Evolutionary conservation across 2,113 vertebrate genomes (phyloP).

Genomic region (Xenopus tropicalis): UCB_Xtro_10.0 CM004446.2:150775001-150775500

Average conservation of each 20-base stretch:
- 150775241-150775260: no score
- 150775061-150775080: conserved; percentile 63
- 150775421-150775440: conserved; percentile 78
- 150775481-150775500: conserved; percentile 83
- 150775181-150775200: no score
- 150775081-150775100: neutral
- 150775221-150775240: no score
- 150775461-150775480: conserved; percentile 85
- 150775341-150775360: no score
- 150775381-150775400: no score
- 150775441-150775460: conserved; percentile 84
- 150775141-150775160: no score
- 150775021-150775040: conserved; percentile 86
- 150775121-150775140: neutral
- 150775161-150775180: no score
- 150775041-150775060: conserved; percentile 87
- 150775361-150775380: no score
- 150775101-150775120: no score
- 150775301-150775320: no score
- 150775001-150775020: conserved; percentile 77
- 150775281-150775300: no score
- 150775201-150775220: neutral
- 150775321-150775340: neutral
- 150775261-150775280: no score
- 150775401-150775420: neutral